These are phyloP conservation scores for Jordanella pulchra DNA, from an alignment of 2,797 vertebrate genomes.

Conservation along the genomic window DNA sequence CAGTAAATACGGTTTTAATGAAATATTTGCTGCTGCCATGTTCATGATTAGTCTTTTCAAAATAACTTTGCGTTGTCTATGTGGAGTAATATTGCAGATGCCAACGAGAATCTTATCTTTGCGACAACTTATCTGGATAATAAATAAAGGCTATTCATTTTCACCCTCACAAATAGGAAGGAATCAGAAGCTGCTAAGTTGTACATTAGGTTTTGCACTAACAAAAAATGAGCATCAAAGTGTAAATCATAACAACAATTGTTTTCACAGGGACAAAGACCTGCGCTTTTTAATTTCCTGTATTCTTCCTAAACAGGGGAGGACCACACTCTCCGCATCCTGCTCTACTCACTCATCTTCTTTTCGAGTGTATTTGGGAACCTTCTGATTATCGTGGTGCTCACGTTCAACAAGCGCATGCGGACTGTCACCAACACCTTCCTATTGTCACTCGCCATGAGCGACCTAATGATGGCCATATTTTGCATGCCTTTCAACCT, in stretches of 20 bases:
- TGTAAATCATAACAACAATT: constrained; percentile 18
- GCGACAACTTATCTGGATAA: not conserved
- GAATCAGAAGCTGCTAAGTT: not conserved
- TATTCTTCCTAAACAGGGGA: constrained; percentile 50
- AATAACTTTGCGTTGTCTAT: not conserved
- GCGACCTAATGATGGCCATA: constrained; percentile 91
- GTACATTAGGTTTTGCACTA: not conserved
- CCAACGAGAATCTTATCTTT: not conserved
- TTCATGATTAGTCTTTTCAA: not conserved
- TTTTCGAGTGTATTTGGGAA: constrained; percentile 91
- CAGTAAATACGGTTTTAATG: not conserved
- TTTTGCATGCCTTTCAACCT: constrained; percentile 97
- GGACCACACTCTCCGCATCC: constrained; percentile 80
- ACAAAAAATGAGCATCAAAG: constrained; percentile 14
- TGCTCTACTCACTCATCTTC: constrained; percentile 90
- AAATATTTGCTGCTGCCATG: not conserved
- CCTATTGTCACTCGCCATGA: constrained; percentile 92
- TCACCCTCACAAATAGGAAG: not conserved
- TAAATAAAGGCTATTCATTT: not conserved
- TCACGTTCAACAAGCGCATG: constrained; percentile 89
- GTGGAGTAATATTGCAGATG: not conserved
- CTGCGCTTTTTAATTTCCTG: constrained; percentile 1
- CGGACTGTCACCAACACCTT: constrained; percentile 95
- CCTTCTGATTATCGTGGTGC: constrained; percentile 88
- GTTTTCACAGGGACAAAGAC: constrained; percentile 3